Evolutionary conservation across 2,113 vertebrate species (phyloP).

Genomic region (Notechis scutatus): DNA sequence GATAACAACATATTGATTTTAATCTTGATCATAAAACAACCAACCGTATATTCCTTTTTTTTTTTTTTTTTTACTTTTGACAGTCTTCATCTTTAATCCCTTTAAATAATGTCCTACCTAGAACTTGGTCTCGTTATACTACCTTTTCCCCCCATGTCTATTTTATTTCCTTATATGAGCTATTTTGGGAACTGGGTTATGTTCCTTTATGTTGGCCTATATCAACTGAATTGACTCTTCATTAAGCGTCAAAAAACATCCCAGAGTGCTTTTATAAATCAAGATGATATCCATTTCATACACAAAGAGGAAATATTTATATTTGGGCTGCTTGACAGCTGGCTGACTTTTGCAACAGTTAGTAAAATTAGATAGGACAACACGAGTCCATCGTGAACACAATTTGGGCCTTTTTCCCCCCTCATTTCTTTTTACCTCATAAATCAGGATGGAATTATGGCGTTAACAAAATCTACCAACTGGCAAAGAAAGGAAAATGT

Average conservation of each 20-base stretch:
- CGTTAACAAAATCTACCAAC: background rate
- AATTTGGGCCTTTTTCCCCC: background rate
- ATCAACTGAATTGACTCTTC: background rate
- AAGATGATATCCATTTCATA: background rate
- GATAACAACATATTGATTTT: background rate
- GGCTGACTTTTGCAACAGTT: background rate
- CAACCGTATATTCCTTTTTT: background rate
- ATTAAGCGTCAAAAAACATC: background rate
- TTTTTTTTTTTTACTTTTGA: background rate
- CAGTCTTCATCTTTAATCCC: background rate
- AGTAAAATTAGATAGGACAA: background rate
- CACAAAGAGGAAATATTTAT: background rate
- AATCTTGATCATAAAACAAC: background rate
- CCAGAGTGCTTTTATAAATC: background rate
- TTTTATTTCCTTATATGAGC: background rate
- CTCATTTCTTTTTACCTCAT: background rate
- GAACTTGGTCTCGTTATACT: background rate
- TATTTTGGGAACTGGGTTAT: background rate
- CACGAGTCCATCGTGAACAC: background rate
- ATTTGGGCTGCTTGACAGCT: background rate
- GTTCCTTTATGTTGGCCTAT: background rate
- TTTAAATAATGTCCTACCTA: background rate
- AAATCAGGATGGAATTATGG: too few species aligned
- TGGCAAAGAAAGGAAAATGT: background rate
- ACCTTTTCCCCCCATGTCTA: background rate